These are phyloP conservation scores for Rhingia rostrata DNA, from an alignment of 2,888 invertebrate genomes.

Conservation along the genomic window DNA sequence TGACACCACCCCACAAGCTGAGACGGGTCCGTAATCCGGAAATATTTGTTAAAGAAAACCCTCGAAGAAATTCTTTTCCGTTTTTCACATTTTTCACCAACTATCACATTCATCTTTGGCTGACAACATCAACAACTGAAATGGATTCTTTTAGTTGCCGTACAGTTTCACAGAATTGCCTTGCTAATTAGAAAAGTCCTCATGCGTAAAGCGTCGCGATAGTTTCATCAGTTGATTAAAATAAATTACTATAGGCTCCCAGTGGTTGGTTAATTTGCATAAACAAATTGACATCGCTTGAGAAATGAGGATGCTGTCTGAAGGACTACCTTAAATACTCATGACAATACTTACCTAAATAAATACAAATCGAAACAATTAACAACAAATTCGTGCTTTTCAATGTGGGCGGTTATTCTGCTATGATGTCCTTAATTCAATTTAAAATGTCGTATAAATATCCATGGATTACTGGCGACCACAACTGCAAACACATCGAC, in stretches of 20 bases:
- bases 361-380: conserved; percentile 75
- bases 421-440: conserved; percentile 70
- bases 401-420: conserved; percentile 3
- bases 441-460: conserved; percentile 74
- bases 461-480: conserved; percentile 70
- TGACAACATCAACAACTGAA: conserved; percentile 12
- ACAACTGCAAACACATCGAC: conserved; percentile 62
- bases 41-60: conserved; percentile 70
- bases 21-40: conserved; percentile 46
- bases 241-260: conserved; percentile 65
- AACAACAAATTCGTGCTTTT: conserved; percentile 54
- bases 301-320: conserved; percentile 15
- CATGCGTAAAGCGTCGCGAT: neutral
- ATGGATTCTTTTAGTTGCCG: conserved; percentile 35
- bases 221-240: conserved; percentile 57
- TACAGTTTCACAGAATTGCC: conserved; percentile 14
- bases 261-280: conserved; percentile 64
- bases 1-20: conserved; percentile 33
- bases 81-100: conserved; percentile 8
- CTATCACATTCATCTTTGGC: conserved; percentile 21
- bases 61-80: conserved; percentile 27
- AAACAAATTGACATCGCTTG: conserved; percentile 57
- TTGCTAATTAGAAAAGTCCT: conserved; percentile 54
- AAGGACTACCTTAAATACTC: conserved; percentile 34
- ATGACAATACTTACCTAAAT: conserved; percentile 65